Percentiles rank a stretch among this genome's conserved stretches.
Conservation (phyloP, 1,140 invertebrate species). For the Rhyzopertha dominica region DNA sequence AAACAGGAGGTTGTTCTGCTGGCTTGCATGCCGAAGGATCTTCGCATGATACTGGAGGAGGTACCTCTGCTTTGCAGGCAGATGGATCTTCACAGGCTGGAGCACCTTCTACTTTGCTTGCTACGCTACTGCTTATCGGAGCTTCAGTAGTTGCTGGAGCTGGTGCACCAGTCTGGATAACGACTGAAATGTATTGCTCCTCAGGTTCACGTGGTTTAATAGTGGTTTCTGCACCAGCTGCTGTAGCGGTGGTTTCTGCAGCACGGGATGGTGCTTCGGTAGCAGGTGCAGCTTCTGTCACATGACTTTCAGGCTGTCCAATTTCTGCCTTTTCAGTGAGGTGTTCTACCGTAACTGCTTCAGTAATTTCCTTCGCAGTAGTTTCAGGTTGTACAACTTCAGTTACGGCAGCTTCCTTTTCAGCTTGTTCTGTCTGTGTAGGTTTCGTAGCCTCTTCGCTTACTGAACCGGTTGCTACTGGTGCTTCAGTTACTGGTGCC, state of each 20-base stretch:
- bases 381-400: constrained; percentile 16
- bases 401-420: constrained; percentile 4
- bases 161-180: not conserved
- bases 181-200: constrained; percentile 11
- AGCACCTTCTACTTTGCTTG: too few species aligned
- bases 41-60: not conserved
- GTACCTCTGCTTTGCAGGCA: not conserved
- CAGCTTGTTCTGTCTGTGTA: constrained; percentile 5
- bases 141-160: not conserved
- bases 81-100: not conserved
- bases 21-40: too few species aligned
- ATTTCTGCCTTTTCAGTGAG: too few species aligned
- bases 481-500: constrained; percentile 10
- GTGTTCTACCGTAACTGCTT: too few species aligned
- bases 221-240: constrained; percentile 15
- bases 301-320: constrained; percentile 15
- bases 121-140: too few species aligned
- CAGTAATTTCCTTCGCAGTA: too few species aligned
- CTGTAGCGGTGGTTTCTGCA: constrained; percentile 12
- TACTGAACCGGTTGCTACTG: constrained; percentile 1
- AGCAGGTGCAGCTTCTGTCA: constrained; percentile 10
- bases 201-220: constrained; percentile 5
- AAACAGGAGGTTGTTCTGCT: too few species aligned
- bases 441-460: constrained; percentile 5
- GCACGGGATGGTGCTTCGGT: constrained; percentile 5